phyloP scores from a whole-genome alignment of 2,888 invertebrate species.

The Cephus pulcher region DNA sequence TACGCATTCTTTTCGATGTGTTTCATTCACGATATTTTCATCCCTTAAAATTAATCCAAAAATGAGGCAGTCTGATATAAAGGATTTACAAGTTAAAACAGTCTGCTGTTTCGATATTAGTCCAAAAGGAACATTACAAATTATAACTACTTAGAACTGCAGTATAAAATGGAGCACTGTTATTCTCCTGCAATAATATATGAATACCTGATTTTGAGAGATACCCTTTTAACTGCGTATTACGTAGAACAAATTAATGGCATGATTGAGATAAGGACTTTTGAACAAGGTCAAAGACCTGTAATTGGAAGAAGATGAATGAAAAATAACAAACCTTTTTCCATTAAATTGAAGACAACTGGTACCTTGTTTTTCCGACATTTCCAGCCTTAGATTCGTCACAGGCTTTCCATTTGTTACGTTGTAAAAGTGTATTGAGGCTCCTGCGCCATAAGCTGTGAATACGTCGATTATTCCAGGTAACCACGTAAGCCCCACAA shows the following conservation, averaged over 20 bases:
- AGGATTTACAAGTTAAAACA: too few relatives aligned
- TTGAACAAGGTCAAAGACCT: not conserved
- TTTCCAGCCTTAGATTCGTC: slow-evolving; percentile 47
- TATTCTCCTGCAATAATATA: not conserved
- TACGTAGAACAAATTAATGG: not conserved
- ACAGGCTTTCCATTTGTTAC: slow-evolving; percentile 42
- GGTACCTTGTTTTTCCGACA: slow-evolving; percentile 43
- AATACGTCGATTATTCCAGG: slow-evolving; percentile 52
- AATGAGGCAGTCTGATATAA: not conserved
- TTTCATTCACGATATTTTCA: not conserved
- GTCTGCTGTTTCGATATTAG: too few relatives aligned
- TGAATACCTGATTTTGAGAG: not conserved
- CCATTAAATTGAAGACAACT: slow-evolving; percentile 55
- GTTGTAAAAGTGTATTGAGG: slow-evolving; percentile 53
- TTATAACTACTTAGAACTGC: too few relatives aligned
- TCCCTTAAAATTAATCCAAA: not conserved
- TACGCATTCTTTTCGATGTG: not conserved
- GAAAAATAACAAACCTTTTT: slow-evolving; percentile 46
- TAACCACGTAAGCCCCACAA: slow-evolving; percentile 55
- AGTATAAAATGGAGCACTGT: too few relatives aligned
- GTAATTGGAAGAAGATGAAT: not conserved
- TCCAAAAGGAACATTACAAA: too few relatives aligned
- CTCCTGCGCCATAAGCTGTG: slow-evolving; percentile 54
- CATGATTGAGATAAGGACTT: not conserved
- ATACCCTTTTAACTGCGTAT: not conserved